phyloP scores from a whole-genome alignment of 2,797 vertebrate genomes.

The Dromococcyx pavoninus region DNA sequence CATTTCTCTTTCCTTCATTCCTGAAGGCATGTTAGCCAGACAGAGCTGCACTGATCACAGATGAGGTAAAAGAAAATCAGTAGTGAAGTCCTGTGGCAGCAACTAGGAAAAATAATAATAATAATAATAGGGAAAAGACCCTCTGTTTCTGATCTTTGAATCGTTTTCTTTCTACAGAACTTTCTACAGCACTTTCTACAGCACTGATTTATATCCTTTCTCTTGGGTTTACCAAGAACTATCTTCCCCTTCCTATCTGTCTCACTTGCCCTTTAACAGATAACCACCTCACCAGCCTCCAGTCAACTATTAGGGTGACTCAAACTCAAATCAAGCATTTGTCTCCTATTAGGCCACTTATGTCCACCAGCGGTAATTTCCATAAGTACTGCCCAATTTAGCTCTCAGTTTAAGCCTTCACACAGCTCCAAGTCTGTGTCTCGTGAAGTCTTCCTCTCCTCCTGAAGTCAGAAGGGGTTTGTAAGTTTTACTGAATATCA shows the following conservation, averaged over 20 bases:
- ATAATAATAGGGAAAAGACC: not conserved
- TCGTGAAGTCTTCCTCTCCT: not conserved
- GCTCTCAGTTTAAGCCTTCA: not conserved
- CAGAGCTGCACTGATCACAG: not conserved
- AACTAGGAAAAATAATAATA: not conserved
- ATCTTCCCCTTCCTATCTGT: not conserved
- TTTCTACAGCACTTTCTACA: not conserved
- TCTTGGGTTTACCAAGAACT: not conserved
- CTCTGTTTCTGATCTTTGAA: not conserved
- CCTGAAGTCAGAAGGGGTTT: not conserved
- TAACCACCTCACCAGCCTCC: not conserved
- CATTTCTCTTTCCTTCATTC: not conserved
- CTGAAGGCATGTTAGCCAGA: not conserved
- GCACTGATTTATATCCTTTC: not conserved
- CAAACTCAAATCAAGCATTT: not conserved
- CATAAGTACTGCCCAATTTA: not conserved
- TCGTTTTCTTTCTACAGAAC: not conserved
- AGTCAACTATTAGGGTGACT: not conserved
- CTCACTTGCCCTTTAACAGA: not conserved
- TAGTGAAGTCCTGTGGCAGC: not conserved
- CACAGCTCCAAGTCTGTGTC: not conserved
- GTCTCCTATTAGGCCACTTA: not conserved
- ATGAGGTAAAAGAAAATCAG: constrained; percentile 7
- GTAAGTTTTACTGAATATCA: not conserved
- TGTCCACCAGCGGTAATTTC: not conserved